Base-by-base conservation (phyloP, 2,113 vertebrate species). In the Tringa solitaria region DNA sequence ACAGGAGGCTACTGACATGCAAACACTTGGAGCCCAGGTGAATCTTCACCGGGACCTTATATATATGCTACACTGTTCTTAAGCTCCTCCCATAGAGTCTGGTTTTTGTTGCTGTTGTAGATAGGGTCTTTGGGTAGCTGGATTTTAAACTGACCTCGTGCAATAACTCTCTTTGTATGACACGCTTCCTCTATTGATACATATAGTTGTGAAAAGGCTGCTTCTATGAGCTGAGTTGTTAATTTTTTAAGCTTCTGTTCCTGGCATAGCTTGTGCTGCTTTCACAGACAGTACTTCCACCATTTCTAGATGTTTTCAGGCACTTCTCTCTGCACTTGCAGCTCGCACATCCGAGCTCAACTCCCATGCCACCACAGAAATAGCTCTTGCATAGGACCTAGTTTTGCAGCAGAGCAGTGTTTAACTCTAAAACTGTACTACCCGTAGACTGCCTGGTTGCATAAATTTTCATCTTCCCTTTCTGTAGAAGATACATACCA, bases 401-500 rank as follows among this genome's bases (percentile, higher is more conserved):
- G 6, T 64, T 82, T 68, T 77, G 17, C 20, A 61, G 17, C 28
- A 57, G 22, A 69, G 11, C 1, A 2, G 7, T 50, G 8, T 8
- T 1, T 46, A n/a, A 12, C 37, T 43, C 30, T 39, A 39, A 72
- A 15, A 35, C 15, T 35, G 4, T n/a, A 4, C 37, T 63, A 16
- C 28, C 57, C 20, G 1, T 19, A 9, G 32, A 9, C 27, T 72
- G 12, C 12, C 19, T 32, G 35, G 3, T 45, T 63, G 22, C 20
- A 10, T 13, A 13, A 3, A 4, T 9, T 50, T 74, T 65, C 82
- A 3, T 18, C 28, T 63, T 57, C 17, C 21, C 23, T 73, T 64
- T 46, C 6, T 17, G 9, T 12, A 3, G 27, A 33, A 21, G 56
- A 35, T 73, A 96, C 99, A 17, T 96, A 99, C 99, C 99, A 50